Evolutionary conservation across 1,140 invertebrate species (phyloP), one percentile per base, ranked within the genome.

Genomic region (Diachasmimorpha longicaudata): DNA sequence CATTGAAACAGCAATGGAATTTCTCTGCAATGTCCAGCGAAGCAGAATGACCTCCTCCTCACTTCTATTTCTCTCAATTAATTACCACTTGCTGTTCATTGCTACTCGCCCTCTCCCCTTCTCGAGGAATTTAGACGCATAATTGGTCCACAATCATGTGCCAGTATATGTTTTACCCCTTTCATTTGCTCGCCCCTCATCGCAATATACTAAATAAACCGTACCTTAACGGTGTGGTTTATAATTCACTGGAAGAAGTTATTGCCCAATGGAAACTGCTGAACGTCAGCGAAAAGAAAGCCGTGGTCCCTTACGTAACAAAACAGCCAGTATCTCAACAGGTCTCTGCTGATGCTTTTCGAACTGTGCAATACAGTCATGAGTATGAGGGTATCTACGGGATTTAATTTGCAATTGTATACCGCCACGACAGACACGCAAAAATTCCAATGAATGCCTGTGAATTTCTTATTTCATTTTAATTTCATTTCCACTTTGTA

Each of bases 251-350:
- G 19, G 11, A 72, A 36, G 31, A 25, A 58, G 16, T 72, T 36
- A 48, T 75, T 75, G 67, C 68, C 67, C 74, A 75, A 75, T 69
- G 74, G 74, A 70, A 75, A 75, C 74, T 70, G 68, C 21, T 39
- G 46, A 75, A 52, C 68, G 74, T 63, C 74, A 75, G 74, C 74
- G 68, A 75, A 75, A 75, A 75, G 74, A 75, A 75, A 75, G 74
- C 70, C 68, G 68, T 75, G 19, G 46, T 31, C 63, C 37, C 68
- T 75, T 75, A 75, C 68, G 74, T 75, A 75, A 75, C 70, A 19
- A 11, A 48, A 42, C 42, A 44, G 42, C 31, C 44, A 44, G 70
- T 70, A 52, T 75, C 46, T 16, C 46, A 66, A 63, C 44, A 67
- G 31, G 31, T 46, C 52, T 46, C 52, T 70, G 16, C 42, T 52